A percentile compares a stretch with the other conserved stretches of the same genome.
These are phyloP conservation scores for Acomys russatus DNA, from an alignment of 2,797 vertebrate species.

Conservation along the genomic window DNA sequence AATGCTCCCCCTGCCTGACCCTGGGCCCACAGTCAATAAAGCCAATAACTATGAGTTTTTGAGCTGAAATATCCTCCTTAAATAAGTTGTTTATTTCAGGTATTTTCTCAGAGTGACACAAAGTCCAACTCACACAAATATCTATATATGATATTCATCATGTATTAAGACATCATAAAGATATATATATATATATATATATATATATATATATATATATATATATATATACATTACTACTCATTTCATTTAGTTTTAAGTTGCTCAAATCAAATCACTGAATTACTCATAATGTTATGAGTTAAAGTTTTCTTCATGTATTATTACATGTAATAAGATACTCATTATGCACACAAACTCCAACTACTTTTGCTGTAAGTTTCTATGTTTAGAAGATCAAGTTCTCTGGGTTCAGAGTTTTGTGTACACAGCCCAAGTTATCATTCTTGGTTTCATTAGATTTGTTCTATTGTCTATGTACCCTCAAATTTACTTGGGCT, in stretches of 20 bases:
- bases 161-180: not conserved
- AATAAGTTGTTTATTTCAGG: not conserved
- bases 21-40: not conserved
- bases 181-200: too few species aligned
- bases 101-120: not conserved
- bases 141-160: not conserved
- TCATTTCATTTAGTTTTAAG: constrained; percentile 25
- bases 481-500: not conserved
- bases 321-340: not conserved
- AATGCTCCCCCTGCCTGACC: not conserved
- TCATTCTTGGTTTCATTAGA: constrained; percentile 24
- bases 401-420: not conserved
- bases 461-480: not conserved
- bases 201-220: too few species aligned
- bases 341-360: not conserved
- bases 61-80: not conserved
- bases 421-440: not conserved
- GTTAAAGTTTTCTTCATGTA: not conserved
- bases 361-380: not conserved
- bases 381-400: constrained; percentile 15
- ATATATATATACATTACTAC: not conserved
- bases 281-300: constrained; percentile 9
- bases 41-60: not conserved
- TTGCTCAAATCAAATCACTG: constrained; percentile 3
- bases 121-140: not conserved